phyloP scores from a whole-genome alignment of 2,888 invertebrate genomes.

The Agrotis clavis region DNA sequence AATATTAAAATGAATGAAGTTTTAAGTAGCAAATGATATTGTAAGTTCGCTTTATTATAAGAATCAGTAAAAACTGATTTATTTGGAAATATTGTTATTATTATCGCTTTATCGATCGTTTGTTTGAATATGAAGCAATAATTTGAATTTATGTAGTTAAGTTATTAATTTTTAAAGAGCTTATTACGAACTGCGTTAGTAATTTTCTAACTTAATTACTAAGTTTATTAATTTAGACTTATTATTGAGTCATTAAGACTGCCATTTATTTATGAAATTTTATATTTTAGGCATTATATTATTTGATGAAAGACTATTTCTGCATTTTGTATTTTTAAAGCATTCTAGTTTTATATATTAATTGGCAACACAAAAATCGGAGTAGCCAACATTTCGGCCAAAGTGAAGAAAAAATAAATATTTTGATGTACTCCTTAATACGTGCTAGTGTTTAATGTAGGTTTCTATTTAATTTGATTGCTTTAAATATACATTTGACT shows the following conservation, averaged over 20 bases:
- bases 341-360: slow-evolving; percentile 42
- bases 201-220: slow-evolving; percentile 54
- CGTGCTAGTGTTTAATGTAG: slow-evolving; percentile 48
- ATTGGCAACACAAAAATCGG: slow-evolving; percentile 50
- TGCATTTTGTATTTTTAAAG: slow-evolving; percentile 56
- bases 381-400: slow-evolving; percentile 62
- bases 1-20: neutral
- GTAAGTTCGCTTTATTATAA: slow-evolving; percentile 9
- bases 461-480: slow-evolving; percentile 68
- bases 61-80: slow-evolving; percentile 29
- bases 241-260: slow-evolving; percentile 62
- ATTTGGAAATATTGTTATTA: slow-evolving; percentile 50
- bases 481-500: slow-evolving; percentile 69
- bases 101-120: slow-evolving; percentile 55
- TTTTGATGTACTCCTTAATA: slow-evolving; percentile 42
- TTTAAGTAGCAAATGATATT: neutral
- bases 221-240: slow-evolving; percentile 53
- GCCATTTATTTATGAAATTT: slow-evolving; percentile 69
- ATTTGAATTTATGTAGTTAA: slow-evolving; percentile 56
- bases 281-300: slow-evolving; percentile 60
- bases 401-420: slow-evolving; percentile 46
- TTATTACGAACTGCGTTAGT: slow-evolving; percentile 56
- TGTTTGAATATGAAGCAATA: slow-evolving; percentile 63
- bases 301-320: slow-evolving; percentile 56
- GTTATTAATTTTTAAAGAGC: slow-evolving; percentile 62